Conservation (phyloP, 2,113 vertebrate genomes). For the Tachysurus vachellii region DNA sequence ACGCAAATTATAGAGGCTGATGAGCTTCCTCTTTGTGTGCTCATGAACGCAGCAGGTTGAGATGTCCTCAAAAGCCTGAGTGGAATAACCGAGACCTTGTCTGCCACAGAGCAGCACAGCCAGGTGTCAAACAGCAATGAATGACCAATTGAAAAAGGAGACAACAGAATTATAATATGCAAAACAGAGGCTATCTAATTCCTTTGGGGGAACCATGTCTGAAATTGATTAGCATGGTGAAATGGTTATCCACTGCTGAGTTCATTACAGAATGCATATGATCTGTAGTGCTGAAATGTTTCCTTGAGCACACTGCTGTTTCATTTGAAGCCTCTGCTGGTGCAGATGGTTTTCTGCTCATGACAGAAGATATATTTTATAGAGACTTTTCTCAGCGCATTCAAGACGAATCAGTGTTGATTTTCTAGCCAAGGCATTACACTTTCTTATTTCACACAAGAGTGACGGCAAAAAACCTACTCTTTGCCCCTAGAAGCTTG, state of each 20-base stretch:
- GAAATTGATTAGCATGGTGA: constrained; percentile 47
- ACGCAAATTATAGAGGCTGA: constrained; percentile 19
- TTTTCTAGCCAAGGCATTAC: constrained; percentile 48
- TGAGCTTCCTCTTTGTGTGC: constrained; percentile 29
- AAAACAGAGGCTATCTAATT: constrained; percentile 23
- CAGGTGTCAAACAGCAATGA: constrained; percentile 23
- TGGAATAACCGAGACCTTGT: constrained; percentile 24
- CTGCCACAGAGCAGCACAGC: background rate
- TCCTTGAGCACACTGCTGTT: constrained; percentile 20
- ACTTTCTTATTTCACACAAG: constrained; percentile 55
- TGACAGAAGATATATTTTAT: constrained; percentile 33
- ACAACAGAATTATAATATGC: constrained; percentile 28
- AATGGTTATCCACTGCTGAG: constrained; percentile 44
- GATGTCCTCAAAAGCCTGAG: constrained; percentile 25
- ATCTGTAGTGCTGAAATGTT: constrained; percentile 22
- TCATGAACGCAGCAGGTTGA: constrained; percentile 39
- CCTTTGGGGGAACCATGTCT: constrained; percentile 31
- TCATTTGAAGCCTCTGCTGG: constrained; percentile 30
- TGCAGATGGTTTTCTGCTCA: constrained; percentile 25
- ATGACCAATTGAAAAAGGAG: constrained; percentile 41
- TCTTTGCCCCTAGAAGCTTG: constrained; percentile 40
- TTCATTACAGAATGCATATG: constrained; percentile 44
- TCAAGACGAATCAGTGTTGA: constrained; percentile 42
- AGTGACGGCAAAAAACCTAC: constrained; percentile 41
- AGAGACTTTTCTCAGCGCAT: constrained; percentile 23